Conservation (phyloP, 2,888 invertebrate genomes). For the Unio pictorum region DNA sequence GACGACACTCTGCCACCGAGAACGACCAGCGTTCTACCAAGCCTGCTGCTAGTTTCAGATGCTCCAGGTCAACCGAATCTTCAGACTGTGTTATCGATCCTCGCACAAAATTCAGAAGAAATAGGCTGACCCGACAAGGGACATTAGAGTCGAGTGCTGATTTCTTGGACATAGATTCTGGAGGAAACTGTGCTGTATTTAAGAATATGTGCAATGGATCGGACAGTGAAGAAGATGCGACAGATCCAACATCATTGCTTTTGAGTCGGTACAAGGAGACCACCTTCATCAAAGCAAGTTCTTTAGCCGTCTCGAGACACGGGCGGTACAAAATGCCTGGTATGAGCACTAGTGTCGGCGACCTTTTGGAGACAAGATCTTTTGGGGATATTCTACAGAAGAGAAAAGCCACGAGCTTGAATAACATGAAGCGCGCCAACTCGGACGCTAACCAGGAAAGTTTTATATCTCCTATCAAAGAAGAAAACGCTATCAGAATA, state of each 20-base stretch:
- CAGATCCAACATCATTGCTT: constrained; percentile 15
- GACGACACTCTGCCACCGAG: neutral
- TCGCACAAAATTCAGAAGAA: constrained; percentile 17
- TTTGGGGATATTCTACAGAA: constrained; percentile 14
- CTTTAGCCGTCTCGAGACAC: constrained; percentile 7
- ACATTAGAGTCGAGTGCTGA: constrained; percentile 2
- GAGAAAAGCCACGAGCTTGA: constrained; percentile 47
- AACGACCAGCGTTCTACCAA: constrained; percentile 1
- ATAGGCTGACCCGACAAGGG: constrained; percentile 22
- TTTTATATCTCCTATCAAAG: constrained; percentile 28
- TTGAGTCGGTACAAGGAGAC: constrained; percentile 17
- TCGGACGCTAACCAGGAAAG: constrained; percentile 20
- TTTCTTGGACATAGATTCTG: too few relatives aligned
- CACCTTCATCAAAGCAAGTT: constrained; percentile 14
- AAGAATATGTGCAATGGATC: too few relatives aligned
- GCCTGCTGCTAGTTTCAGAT: constrained; percentile 15
- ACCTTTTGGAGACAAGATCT: constrained; percentile 19
- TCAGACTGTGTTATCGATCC: constrained; percentile 21
- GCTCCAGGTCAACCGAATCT: constrained; percentile 17
- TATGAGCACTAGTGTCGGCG: constrained; percentile 35
- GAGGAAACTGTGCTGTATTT: too few relatives aligned
- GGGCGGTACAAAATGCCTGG: constrained; percentile 18
- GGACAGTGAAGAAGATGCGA: constrained; percentile 12
- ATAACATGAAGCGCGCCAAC: constrained; percentile 29
- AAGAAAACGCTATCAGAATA: constrained; percentile 30